These are phyloP conservation scores for Drosophila navojoa DNA, from an alignment of 1,140 invertebrate genomes.

Conservation along the genomic window DNA sequence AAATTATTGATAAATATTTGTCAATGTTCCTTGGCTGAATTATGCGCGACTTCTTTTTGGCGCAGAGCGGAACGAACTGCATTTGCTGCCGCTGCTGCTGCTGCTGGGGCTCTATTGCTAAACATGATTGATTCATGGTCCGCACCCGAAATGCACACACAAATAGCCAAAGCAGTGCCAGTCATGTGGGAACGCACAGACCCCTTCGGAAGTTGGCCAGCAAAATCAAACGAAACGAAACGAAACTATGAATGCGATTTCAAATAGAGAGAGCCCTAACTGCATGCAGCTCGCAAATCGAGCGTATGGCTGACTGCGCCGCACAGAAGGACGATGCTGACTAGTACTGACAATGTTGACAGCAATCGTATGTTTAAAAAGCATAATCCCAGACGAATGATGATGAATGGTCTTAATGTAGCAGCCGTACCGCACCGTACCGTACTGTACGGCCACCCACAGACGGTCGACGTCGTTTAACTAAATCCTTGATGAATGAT, in stretches of 20 bases:
- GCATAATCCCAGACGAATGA: constrained; percentile 82
- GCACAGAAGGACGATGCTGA: constrained; percentile 28
- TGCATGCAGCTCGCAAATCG: constrained; percentile 34
- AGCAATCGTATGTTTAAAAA: constrained; percentile 83
- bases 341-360: constrained; percentile 77
- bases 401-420: constrained; percentile 66
- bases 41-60: constrained; percentile 51
- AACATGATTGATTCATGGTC: constrained; percentile 78
- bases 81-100: constrained; percentile 3
- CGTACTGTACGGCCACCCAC: constrained; percentile 28
- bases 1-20: constrained; percentile 81
- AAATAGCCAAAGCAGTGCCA: constrained; percentile 47
- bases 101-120: constrained; percentile 25
- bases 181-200: constrained; percentile 27
- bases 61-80: background rate
- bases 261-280: constrained; percentile 26
- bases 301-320: constrained; percentile 22
- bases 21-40: constrained; percentile 68
- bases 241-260: constrained; percentile 29
- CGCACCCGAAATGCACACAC: constrained; percentile 52
- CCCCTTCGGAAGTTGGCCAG: background rate
- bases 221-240: background rate
- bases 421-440: constrained; percentile 9
- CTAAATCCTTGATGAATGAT: constrained; percentile 82
- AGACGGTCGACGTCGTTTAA: constrained; percentile 77